Evolutionary conservation across 2,797 vertebrate species (phyloP).

Genomic region (Anguilla pacifica): DNA sequence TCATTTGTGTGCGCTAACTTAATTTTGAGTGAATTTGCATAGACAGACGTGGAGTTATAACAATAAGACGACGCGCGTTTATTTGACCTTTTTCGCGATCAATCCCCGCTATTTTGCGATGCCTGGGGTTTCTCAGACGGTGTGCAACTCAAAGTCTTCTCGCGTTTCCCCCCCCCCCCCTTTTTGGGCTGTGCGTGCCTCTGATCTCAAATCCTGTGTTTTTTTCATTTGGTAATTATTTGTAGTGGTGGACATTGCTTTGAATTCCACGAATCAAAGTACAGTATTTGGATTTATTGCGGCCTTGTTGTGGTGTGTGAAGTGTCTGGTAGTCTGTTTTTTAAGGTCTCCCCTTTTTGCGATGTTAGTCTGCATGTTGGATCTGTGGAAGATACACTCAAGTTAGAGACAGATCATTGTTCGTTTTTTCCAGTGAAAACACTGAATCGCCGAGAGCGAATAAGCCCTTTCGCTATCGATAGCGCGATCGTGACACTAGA

Average conservation of each 20-base stretch:
- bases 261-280: conserved; percentile 74
- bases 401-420: conserved; percentile 58
- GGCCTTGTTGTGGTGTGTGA: conserved; percentile 34
- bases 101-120: conserved; percentile 46
- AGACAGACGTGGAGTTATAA: conserved; percentile 53
- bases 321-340: conserved; percentile 43
- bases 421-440: conserved; percentile 42
- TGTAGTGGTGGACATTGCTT: conserved; percentile 73
- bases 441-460: conserved; percentile 37
- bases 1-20: conserved; percentile 26
- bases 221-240: conserved; percentile 61
- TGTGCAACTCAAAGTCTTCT: conserved; percentile 44
- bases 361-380: conserved; percentile 65
- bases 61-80: conserved; percentile 51
- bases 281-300: conserved; percentile 55
- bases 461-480: conserved; percentile 15
- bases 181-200: conserved; percentile 50
- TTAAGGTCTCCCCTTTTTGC: conserved; percentile 41
- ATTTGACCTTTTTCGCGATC: conserved; percentile 56
- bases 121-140: conserved; percentile 42
- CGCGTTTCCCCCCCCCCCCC: conserved; percentile 39
- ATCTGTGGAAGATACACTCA: conserved; percentile 70
- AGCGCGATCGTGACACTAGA: background rate
- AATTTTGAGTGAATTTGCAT: conserved; percentile 46
- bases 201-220: conserved; percentile 56